phyloP scores from a whole-genome alignment of 1,140 invertebrate species.

The Palaemon carinicauda region DNA sequence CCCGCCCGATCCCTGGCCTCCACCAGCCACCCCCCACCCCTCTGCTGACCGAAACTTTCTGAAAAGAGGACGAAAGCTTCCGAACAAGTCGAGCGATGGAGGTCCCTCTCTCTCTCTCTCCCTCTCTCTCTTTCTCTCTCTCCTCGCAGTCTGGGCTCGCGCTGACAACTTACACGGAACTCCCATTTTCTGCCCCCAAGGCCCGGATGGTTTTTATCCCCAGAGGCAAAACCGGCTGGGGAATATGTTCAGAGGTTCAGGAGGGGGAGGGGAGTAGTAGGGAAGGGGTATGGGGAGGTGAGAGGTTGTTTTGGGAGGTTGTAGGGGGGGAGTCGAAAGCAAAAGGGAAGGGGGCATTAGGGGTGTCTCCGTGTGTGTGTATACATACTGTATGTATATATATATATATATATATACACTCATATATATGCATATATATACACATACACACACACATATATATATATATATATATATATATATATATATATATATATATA shows the following conservation, averaged over 20 bases:
- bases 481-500: constrained; percentile 2
- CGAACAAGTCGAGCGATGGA: background rate
- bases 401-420: background rate
- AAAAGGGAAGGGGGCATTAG: background rate
- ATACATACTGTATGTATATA: no score
- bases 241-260: constrained; percentile 49
- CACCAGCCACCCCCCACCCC: background rate
- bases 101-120: no score
- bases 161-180: constrained; percentile 58
- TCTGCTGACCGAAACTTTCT: constrained; percentile 35
- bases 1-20: constrained; percentile 34
- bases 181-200: constrained; percentile 59
- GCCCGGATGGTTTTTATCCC: constrained; percentile 54
- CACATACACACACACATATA: background rate
- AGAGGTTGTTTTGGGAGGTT: constrained; percentile 34
- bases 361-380: background rate
- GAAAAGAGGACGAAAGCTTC: constrained; percentile 33
- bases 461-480: background rate
- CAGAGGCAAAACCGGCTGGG: constrained; percentile 52
- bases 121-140: no score
- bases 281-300: background rate
- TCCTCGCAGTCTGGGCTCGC: constrained; percentile 46
- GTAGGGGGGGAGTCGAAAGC: background rate
- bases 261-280: constrained; percentile 14
- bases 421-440: background rate